phyloP scores from a whole-genome alignment of 2,113 vertebrate species.

The Chrysemys picta region DNA sequence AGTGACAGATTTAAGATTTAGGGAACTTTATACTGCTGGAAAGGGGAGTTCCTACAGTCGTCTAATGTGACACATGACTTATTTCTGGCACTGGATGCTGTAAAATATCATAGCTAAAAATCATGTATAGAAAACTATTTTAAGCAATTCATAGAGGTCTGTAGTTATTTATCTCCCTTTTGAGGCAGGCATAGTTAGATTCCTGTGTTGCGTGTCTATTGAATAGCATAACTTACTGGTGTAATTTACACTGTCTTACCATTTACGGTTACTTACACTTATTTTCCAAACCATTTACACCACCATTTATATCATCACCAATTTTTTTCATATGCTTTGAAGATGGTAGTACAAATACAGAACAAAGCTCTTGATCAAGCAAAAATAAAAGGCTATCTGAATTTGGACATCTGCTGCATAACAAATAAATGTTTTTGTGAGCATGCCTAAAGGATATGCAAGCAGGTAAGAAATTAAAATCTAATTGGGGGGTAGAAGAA shows the following conservation, averaged over 20 bases:
- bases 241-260: background rate
- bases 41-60: background rate
- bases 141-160: background rate
- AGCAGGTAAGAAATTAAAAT: background rate
- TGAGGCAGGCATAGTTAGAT: background rate
- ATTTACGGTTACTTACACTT: background rate
- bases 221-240: background rate
- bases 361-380: background rate
- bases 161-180: background rate
- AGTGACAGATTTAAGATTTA: background rate
- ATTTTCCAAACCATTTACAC: background rate
- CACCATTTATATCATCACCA: background rate
- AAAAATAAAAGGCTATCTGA: background rate
- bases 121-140: background rate
- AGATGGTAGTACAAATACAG: background rate
- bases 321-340: background rate
- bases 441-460: background rate
- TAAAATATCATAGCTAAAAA: background rate
- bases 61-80: background rate
- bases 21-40: background rate
- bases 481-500: background rate
- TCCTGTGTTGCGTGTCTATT: background rate
- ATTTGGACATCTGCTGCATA: background rate
- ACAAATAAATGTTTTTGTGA: background rate
- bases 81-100: background rate